Base-by-base conservation (phyloP, 2,888 invertebrate species). In the Hirtodrosophila duncani region DNA sequence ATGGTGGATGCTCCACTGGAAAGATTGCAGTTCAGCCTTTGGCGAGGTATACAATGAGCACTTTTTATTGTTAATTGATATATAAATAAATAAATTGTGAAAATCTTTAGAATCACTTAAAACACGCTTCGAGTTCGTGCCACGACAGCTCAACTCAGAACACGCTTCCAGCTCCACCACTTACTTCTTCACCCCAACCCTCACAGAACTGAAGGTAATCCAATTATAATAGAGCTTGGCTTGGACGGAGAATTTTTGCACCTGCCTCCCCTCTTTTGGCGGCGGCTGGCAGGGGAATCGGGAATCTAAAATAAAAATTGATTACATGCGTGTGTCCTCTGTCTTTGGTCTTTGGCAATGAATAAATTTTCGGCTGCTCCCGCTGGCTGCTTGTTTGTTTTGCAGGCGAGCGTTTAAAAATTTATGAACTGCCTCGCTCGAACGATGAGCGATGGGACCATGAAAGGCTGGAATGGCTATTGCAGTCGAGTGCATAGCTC, bases 231-330 rank as follows among this genome's bases (percentile, higher is more conserved):
- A 63, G 72, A 61, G 48, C 48, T 36, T 27, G 27, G 27, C 23
- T 23, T 16, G 6, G 31, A 39, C 24, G 5, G 3, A 41, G 13
- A 21, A 52, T 52, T 58, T 53, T 69, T 69, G 77, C 80, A 75
- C 75, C 75, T 75, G 75, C 68, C 59, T 27, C 39, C 37, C 58
- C 31, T 23, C 3, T 24, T 18, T 0, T 38, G 11, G 6, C 6
- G 21, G 29, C n/a, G 16, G 20, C 31, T 41, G 26, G 39, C 56
- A 41, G 30, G 55, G 56, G 24, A n/a, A n/a, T n/a, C n/a, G 58
- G 48, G 65, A 62, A 51, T 74, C 72, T 74, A 72, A 78, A 69
- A 72, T 78, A 72, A 79, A 74, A 75, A 75, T 75, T 75, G 77
- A 75, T 75, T 75, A 71, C 59, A 67, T 71, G 79, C 79, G 79